These are phyloP conservation scores for Channallabes apus DNA, from an alignment of 2,797 vertebrate genomes.

Conservation along the genomic window DNA sequence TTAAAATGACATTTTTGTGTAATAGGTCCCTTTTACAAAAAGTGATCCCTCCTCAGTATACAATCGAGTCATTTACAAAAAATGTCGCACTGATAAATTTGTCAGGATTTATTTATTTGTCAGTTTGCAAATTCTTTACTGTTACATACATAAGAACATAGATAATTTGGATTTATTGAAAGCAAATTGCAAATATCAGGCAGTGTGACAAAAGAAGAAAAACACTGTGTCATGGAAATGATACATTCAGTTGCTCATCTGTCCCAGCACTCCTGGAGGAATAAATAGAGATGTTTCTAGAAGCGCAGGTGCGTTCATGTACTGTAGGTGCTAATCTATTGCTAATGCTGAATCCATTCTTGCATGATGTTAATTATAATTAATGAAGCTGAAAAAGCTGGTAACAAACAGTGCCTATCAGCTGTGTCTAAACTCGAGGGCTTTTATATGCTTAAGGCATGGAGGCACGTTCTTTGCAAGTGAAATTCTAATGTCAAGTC, in stretches of 20 bases:
- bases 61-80: slow-evolving; percentile 19
- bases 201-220: slow-evolving; percentile 30
- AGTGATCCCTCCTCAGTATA: slow-evolving; percentile 7
- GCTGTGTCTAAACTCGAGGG: slow-evolving; percentile 43
- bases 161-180: too few relatives aligned
- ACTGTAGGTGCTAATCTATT: slow-evolving; percentile 55
- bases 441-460: slow-evolving; percentile 18
- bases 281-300: slow-evolving; percentile 58
- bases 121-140: slow-evolving; percentile 27
- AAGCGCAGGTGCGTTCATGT: slow-evolving; percentile 67
- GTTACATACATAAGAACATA: slow-evolving; percentile 43
- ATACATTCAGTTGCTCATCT: slow-evolving; percentile 36
- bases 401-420: slow-evolving; percentile 48
- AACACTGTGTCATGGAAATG: slow-evolving; percentile 44
- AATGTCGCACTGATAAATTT: slow-evolving; percentile 33
- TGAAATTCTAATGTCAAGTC: neutral
- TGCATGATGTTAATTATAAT: slow-evolving; percentile 72
- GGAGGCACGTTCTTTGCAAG: neutral
- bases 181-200: slow-evolving; percentile 39
- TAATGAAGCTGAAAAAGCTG: slow-evolving; percentile 63
- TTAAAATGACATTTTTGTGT: too few relatives aligned
- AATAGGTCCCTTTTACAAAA: neutral
- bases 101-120: neutral
- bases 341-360: slow-evolving; percentile 60
- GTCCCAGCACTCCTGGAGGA: slow-evolving; percentile 34